A percentile compares a stretch with the other conserved stretches of the same genome.
Conservation (phyloP, 2,888 invertebrate genomes). For the Ectemnius cavifrons region DNA sequence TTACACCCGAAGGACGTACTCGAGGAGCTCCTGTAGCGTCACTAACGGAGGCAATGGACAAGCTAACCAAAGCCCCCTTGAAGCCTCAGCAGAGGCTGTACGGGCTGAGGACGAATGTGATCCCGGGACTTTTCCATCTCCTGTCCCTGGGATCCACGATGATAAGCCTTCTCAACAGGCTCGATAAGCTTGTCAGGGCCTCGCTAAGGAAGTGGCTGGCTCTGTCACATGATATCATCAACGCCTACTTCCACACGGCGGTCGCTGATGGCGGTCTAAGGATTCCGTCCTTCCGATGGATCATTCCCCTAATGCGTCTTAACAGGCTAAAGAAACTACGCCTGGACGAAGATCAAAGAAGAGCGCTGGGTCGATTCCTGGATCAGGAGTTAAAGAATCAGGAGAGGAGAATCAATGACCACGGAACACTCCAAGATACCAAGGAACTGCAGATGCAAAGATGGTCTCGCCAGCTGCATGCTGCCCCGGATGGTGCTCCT, state of each 20-base stretch:
- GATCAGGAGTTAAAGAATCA: background rate
- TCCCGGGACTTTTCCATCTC: background rate
- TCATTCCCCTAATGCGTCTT: background rate
- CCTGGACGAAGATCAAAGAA: background rate
- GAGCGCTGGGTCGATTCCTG: constrained; percentile 4
- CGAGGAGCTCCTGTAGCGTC: background rate
- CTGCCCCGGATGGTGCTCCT: background rate
- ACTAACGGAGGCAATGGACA: background rate
- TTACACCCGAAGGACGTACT: constrained; percentile 2
- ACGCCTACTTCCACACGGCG: constrained; percentile 5
- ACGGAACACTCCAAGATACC: background rate
- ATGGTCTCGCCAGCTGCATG: background rate
- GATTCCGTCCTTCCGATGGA: background rate
- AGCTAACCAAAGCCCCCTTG: background rate
- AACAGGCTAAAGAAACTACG: background rate
- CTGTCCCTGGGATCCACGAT: background rate
- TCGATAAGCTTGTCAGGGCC: background rate
- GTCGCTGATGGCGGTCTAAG: background rate
- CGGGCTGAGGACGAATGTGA: background rate
- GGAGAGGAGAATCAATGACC: background rate
- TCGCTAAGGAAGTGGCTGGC: background rate
- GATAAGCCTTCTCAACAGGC: background rate
- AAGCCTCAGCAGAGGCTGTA: constrained; percentile 9
- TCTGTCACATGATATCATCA: background rate
- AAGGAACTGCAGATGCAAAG: background rate